A percentile compares a stretch with the other conserved stretches of the same genome.
Evolutionary conservation across 2,797 vertebrate species (phyloP).

Genomic region (Dromococcyx pavoninus): DNA sequence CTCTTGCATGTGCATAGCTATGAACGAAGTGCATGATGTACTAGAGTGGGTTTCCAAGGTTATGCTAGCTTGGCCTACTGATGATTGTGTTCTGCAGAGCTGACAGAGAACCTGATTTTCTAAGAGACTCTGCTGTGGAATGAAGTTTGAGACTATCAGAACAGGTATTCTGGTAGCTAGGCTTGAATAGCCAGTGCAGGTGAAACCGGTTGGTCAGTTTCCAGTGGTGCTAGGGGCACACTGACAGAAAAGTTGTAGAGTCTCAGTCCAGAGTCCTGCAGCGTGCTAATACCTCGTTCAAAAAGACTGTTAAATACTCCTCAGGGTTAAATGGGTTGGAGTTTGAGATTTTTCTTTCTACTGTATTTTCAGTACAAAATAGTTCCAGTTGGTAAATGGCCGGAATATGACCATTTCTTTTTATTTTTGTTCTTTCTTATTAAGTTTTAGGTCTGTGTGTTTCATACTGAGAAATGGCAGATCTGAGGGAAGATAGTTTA

Average conservation of each 20-base stretch:
- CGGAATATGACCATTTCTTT: not conserved
- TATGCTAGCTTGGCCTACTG: not conserved
- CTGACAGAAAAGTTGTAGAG: not conserved
- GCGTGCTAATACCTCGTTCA: not conserved
- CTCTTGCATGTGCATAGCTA: not conserved
- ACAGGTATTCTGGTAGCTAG: not conserved
- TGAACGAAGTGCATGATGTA: not conserved
- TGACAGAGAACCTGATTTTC: not conserved
- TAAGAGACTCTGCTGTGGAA: not conserved
- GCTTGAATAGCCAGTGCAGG: not conserved
- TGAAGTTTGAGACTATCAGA: not conserved
- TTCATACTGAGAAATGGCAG: not conserved
- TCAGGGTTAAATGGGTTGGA: not conserved
- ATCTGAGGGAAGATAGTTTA: not conserved
- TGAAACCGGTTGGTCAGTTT: not conserved
- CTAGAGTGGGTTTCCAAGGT: not conserved
- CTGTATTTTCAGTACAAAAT: not conserved
- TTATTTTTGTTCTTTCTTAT: not conserved
- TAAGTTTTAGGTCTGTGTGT: accelerated
- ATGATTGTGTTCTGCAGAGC: not conserved
- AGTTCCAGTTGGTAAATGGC: not conserved
- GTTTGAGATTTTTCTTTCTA: not conserved
- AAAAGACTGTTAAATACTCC: not conserved
- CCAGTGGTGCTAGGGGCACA: too few species aligned
- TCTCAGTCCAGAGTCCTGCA: not conserved